Conservation (phyloP, 2,113 vertebrate species). For the Gadus macrocephalus region DNA sequence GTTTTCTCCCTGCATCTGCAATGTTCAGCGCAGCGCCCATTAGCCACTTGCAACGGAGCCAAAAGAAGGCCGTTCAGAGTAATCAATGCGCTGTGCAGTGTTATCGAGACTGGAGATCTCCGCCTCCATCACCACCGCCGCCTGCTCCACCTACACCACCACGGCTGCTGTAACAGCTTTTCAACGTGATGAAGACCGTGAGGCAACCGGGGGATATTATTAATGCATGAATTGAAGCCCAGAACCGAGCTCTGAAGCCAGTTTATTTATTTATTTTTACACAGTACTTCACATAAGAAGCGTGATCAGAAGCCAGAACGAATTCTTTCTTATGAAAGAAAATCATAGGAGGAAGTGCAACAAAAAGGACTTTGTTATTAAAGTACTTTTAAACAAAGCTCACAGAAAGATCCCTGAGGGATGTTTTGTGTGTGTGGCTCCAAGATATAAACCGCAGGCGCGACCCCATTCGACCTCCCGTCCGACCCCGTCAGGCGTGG, state of each 20-base stretch:
- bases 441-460: no score
- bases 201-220: constrained; percentile 45
- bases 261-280: background rate
- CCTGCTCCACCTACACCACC: constrained; percentile 27
- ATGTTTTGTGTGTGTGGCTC: no score
- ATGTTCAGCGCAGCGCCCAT: constrained; percentile 31
- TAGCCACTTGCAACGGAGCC: constrained; percentile 15
- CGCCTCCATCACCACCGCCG: constrained; percentile 29
- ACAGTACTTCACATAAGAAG: constrained; percentile 16
- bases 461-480: no score
- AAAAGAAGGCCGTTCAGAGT: constrained; percentile 30
- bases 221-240: constrained; percentile 35
- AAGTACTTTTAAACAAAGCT: no score
- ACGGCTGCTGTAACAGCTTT: constrained; percentile 32
- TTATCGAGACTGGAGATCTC: constrained; percentile 46
- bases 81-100: constrained; percentile 55
- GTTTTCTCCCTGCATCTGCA: constrained; percentile 14
- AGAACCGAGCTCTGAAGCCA: constrained; percentile 21
- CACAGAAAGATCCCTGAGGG: no score
- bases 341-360: no score
- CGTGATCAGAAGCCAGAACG: no score
- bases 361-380: no score
- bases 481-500: no score
- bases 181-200: constrained; percentile 53
- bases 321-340: no score